Evolutionary conservation across 2,113 vertebrate species (phyloP).

Genomic region (Sterrhoptilus dennistouni): DNA sequence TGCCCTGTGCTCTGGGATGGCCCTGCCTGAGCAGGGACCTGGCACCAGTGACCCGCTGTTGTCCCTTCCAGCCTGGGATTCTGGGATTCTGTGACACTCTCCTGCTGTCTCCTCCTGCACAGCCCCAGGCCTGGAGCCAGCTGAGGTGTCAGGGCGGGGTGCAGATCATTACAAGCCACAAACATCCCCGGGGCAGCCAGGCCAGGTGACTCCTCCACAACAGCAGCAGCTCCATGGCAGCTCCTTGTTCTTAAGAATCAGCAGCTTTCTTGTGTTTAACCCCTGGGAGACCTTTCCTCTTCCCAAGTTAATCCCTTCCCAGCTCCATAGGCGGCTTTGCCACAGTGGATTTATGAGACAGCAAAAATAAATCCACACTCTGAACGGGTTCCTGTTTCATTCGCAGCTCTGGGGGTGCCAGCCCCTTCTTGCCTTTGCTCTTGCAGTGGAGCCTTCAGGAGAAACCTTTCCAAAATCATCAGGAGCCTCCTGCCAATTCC

Average conservation of each 20-base stretch:
- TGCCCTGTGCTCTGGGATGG: neutral
- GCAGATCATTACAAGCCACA: neutral
- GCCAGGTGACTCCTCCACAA: fast-evolving
- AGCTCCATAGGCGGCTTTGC: neutral
- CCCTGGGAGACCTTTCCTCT: neutral
- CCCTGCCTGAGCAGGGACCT: neutral
- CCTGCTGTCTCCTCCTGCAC: neutral
- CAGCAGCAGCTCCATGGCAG: neutral
- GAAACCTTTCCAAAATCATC: neutral
- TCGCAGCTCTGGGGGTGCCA: neutral
- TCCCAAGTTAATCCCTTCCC: neutral
- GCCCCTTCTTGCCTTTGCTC: neutral
- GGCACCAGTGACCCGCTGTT: neutral
- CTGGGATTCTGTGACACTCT: neutral
- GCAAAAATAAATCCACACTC: neutral
- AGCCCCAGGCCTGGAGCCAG: neutral
- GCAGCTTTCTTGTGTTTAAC: neutral
- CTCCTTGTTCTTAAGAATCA: neutral
- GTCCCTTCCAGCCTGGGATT: neutral
- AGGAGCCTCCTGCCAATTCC: neutral
- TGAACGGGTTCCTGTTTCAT: neutral
- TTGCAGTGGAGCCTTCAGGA: neutral
- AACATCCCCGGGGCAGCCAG: fast-evolving
- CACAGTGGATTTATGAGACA: neutral
- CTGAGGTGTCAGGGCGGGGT: neutral